These are phyloP conservation scores for Torymus texanus DNA, from an alignment of 2,888 invertebrate species.

Conservation along the genomic window DNA sequence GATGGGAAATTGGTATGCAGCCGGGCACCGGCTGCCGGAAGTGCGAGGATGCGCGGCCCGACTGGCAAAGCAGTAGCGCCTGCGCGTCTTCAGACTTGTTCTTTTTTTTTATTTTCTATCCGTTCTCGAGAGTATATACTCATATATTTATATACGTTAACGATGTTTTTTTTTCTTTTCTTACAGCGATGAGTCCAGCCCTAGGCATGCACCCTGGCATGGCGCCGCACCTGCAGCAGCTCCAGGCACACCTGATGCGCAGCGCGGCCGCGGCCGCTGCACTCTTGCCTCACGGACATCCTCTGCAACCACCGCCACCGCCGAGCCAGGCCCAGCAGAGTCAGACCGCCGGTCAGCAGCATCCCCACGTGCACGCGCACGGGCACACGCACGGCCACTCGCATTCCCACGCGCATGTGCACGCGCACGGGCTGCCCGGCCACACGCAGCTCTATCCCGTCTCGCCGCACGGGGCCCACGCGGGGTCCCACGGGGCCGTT, in stretches of 20 bases:
- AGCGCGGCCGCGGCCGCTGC: conserved; percentile 78
- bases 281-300: conserved; percentile 75
- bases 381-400: conserved; percentile 26
- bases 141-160: too few species aligned
- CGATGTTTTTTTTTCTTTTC: neutral
- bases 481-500: conserved; percentile 46
- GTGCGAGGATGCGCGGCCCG: conserved; percentile 38
- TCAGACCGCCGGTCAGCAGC: conserved; percentile 56
- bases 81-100: neutral
- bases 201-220: conserved; percentile 81
- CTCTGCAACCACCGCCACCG: conserved; percentile 56
- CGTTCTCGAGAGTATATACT: too few species aligned
- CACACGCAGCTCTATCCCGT: conserved; percentile 72
- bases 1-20: conserved; percentile 41
- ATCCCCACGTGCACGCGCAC: conserved; percentile 57
- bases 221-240: conserved; percentile 82
- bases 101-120: too few species aligned
- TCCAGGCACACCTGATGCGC: conserved; percentile 87
- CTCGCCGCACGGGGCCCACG: conserved; percentile 65
- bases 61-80: conserved; percentile 12
- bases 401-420: conserved; percentile 61
- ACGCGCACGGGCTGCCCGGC: conserved; percentile 68
- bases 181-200: conserved; percentile 89
- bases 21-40: conserved; percentile 41
- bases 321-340: conserved; percentile 55